Conservation (phyloP, 2,888 invertebrate species). For the Athrips mouffetella region DNA sequence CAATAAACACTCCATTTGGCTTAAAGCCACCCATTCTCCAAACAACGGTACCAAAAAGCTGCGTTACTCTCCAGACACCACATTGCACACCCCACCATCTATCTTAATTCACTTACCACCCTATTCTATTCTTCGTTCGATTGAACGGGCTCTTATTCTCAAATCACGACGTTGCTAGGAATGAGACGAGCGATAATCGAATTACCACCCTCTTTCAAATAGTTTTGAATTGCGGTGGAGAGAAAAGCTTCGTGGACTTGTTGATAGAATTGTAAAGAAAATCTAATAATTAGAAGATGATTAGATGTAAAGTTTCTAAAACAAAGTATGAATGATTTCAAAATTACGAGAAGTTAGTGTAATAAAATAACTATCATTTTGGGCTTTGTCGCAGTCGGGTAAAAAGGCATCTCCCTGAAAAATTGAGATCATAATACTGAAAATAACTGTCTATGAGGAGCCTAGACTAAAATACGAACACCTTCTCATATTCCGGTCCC, state of each 20-base stretch:
- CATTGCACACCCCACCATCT: conserved; percentile 40
- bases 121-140: conserved; percentile 35
- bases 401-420: too few species aligned
- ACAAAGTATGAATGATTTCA: too few species aligned
- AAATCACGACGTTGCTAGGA: conserved; percentile 56
- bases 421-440: too few species aligned
- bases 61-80: conserved; percentile 20
- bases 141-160: conserved; percentile 52
- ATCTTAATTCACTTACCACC: conserved; percentile 65
- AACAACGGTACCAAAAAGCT: conserved; percentile 1
- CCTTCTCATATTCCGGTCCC: too few species aligned
- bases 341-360: too few species aligned
- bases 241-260: neutral
- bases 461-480: too few species aligned
- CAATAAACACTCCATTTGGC: too few species aligned
- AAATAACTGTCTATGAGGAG: too few species aligned
- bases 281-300: too few species aligned
- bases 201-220: conserved; percentile 44
- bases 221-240: conserved; percentile 43
- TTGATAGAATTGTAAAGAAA: neutral
- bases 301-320: too few species aligned
- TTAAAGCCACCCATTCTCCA: neutral
- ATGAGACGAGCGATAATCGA: conserved; percentile 65
- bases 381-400: too few species aligned
- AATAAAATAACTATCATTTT: too few species aligned